Base-by-base conservation (phyloP, 92 coral and sea anemone species). In the Epizoanthus ramosus region DNA sequence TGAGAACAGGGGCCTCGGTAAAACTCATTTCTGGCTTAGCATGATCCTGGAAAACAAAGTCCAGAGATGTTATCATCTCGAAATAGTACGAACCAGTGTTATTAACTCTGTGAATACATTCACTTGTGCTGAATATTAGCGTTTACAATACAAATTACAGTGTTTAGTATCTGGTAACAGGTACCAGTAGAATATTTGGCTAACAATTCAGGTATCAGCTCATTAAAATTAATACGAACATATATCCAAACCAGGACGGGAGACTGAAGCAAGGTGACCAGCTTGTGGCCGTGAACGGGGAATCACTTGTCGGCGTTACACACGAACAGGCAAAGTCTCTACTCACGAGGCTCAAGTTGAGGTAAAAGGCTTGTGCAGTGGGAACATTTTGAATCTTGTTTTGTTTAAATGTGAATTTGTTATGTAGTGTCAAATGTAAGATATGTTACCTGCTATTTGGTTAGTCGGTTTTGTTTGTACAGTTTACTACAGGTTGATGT, bases 241-340 rank as follows among this genome's bases (percentile, higher is more conserved):
- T 56, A 15, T 56, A 69, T 56, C 71, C 12, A 28, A 73, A 37
- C 76, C 21, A 90, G 94, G 92, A 96, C 74, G 90, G 95, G 68
- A 82, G 92, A 81, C 88, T 96, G 9, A 90, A 87, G 23, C 83
- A 77, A 75, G 99, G 95, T 6, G 99, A 96, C 75, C 94, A 95
- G 73, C 92, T 96, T 22, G 93, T 96, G 52, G 87, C 85, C 23
- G 90, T 96, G 3, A 93, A 92, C 90, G 99, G 97, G 15, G 98
- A 94, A 65, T 89, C 99, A 12, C 92, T 93, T n/a, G 92, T 96
- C 39, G 95, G 97, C 54, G 94, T 96, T 3, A 96, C 99, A n/a
- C 98, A 94, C 71, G 99, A 97, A 70, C 98, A 94, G 79, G 99
- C 99, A 15, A 97, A 97, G 90, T 90, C 98, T 60, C 85, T 94